These are phyloP conservation scores for Leptoteleia sp. DNA, from an alignment of 1,140 invertebrate genomes.

Conservation along the genomic window DNA sequence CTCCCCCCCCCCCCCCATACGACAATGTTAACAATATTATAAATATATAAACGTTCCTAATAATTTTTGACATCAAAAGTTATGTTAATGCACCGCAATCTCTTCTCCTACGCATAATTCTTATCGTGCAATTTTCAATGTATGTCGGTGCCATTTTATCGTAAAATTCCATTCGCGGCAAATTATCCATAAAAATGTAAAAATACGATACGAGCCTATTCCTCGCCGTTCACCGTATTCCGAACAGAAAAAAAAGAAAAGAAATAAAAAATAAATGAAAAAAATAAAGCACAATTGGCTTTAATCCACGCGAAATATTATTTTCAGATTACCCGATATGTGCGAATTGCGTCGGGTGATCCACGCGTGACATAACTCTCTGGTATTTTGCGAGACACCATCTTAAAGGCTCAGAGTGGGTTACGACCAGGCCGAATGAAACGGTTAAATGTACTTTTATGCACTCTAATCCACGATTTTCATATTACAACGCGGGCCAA, in stretches of 20 bases:
- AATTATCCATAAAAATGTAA: slow-evolving; percentile 13
- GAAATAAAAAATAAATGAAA: too few species aligned
- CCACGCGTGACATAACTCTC: slow-evolving; percentile 15
- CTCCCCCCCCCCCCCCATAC: too few species aligned
- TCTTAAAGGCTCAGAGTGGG: slow-evolving; percentile 20
- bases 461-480: slow-evolving; percentile 20
- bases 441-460: slow-evolving; percentile 18
- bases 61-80: too few species aligned
- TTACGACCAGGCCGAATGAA: slow-evolving; percentile 17
- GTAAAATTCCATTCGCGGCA: not conserved
- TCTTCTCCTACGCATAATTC: too few species aligned
- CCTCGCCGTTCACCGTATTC: slow-evolving; percentile 1
- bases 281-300: slow-evolving; percentile 20
- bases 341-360: slow-evolving; percentile 39
- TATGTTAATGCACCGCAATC: too few species aligned
- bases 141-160: not conserved
- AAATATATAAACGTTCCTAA: too few species aligned
- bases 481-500: slow-evolving; percentile 15
- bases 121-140: not conserved
- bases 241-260: too few species aligned
- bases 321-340: slow-evolving; percentile 16
- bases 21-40: too few species aligned
- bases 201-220: slow-evolving; percentile 3
- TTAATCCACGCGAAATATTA: slow-evolving; percentile 34
- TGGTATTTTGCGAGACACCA: slow-evolving; percentile 15